Evolutionary conservation across 2,113 vertebrate species (phyloP).

Genomic region (Saguinus midas): DNA sequence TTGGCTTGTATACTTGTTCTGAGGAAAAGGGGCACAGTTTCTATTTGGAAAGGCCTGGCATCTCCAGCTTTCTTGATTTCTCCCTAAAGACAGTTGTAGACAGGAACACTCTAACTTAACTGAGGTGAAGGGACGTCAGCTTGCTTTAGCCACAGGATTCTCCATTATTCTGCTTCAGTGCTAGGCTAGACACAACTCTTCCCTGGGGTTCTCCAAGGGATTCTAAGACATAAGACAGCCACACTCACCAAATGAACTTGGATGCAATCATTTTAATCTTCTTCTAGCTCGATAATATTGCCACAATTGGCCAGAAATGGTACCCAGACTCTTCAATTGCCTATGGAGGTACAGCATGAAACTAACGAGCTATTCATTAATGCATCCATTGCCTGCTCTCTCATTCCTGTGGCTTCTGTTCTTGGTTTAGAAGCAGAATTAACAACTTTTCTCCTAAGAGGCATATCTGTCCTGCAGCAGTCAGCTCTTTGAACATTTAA

Average conservation of each 20-base stretch:
- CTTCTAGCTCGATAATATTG: not conserved
- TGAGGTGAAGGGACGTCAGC: not conserved
- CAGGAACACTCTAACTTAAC: not conserved
- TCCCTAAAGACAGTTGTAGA: not conserved
- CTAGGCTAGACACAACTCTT: not conserved
- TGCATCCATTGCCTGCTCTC: not conserved
- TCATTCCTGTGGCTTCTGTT: conserved; percentile 44
- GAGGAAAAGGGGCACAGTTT: not conserved
- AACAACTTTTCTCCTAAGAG: conserved; percentile 60
- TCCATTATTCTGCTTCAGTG: not conserved
- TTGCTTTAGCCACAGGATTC: not conserved
- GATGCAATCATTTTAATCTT: not conserved
- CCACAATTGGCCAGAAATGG: not conserved
- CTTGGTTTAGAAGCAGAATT: conserved; percentile 59
- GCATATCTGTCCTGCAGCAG: conserved; percentile 27
- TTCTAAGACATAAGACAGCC: not conserved
- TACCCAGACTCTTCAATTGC: conserved; percentile 32
- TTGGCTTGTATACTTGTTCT: not conserved
- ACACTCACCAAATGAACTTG: not conserved
- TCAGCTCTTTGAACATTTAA: conserved; percentile 58
- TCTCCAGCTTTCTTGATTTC: not conserved
- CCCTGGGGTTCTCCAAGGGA: not conserved
- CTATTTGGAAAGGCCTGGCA: not conserved
- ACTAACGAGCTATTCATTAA: conserved; percentile 58
- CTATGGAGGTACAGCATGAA: conserved; percentile 7